Evolutionary conservation across 1,140 invertebrate genomes (phyloP).

Genomic region (Platyscapa corneri): DNA sequence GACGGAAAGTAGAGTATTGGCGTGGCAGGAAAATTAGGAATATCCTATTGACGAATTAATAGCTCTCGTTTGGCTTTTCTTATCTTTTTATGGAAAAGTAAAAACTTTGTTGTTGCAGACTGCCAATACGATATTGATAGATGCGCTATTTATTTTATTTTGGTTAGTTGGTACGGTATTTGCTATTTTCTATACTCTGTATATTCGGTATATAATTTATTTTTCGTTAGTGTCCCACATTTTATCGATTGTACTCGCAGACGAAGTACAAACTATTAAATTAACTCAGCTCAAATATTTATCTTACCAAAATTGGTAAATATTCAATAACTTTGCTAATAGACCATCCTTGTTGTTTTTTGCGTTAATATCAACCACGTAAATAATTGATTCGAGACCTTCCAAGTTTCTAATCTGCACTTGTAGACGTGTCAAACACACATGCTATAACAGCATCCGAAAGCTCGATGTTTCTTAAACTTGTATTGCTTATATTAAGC

Average conservation of each 20-base stretch:
- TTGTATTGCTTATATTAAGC: not conserved
- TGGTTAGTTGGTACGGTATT: not conserved
- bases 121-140: not conserved
- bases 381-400: slow-evolving; percentile 16
- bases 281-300: not conserved
- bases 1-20: not conserved
- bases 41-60: not conserved
- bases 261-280: not conserved
- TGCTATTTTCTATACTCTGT: not conserved
- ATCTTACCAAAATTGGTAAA: not conserved
- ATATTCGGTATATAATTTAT: not conserved
- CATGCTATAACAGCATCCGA: not conserved
- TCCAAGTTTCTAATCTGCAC: slow-evolving; percentile 18
- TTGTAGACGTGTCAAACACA: not conserved
- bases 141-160: not conserved
- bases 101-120: not conserved
- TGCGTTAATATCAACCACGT: slow-evolving; percentile 11
- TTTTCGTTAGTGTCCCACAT: too few species aligned
- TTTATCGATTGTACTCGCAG: too few species aligned
- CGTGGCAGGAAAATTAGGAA: not conserved
- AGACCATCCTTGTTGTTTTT: not conserved
- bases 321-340: not conserved
- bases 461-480: not conserved
- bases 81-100: not conserved
- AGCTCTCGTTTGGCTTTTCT: not conserved